Conservation (phyloP, 1,140 invertebrate species). For the Drosophila teissieri region DNA sequence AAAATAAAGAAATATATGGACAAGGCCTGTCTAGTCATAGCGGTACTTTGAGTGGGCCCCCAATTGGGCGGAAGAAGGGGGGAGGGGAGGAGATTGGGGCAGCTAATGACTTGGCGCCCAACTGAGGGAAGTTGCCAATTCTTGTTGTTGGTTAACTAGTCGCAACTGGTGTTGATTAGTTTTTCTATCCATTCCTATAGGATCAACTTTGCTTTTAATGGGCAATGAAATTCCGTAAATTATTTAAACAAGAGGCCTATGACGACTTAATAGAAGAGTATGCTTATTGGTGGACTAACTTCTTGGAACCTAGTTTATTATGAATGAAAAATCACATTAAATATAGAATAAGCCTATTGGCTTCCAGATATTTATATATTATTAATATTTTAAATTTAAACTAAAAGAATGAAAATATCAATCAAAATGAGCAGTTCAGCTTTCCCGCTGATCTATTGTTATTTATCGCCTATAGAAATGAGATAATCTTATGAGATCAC, state of each 20-base stretch:
- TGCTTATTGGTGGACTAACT: too few relatives aligned
- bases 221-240: constrained; percentile 2
- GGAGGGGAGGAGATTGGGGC: constrained; percentile 26
- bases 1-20: constrained; percentile 24
- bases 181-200: constrained; percentile 3
- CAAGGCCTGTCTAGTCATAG: constrained; percentile 71
- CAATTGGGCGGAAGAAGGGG: not conserved
- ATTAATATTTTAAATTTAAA: not conserved
- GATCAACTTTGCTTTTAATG: not conserved
- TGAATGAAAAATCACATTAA: too few relatives aligned
- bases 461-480: constrained; percentile 3
- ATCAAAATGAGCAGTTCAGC: not conserved
- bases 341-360: too few relatives aligned
- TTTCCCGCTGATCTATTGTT: not conserved
- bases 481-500: constrained; percentile 32
- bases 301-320: too few relatives aligned
- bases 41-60: constrained; percentile 71
- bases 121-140: constrained; percentile 73
- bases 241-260: not conserved
- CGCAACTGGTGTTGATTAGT: constrained; percentile 54
- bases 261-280: not conserved
- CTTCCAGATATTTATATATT: too few relatives aligned
- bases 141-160: constrained; percentile 44
- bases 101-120: constrained; percentile 79
- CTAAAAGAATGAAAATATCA: not conserved